phyloP scores from a whole-genome alignment of 2,888 invertebrate genomes.

The Ligdia adustata region DNA sequence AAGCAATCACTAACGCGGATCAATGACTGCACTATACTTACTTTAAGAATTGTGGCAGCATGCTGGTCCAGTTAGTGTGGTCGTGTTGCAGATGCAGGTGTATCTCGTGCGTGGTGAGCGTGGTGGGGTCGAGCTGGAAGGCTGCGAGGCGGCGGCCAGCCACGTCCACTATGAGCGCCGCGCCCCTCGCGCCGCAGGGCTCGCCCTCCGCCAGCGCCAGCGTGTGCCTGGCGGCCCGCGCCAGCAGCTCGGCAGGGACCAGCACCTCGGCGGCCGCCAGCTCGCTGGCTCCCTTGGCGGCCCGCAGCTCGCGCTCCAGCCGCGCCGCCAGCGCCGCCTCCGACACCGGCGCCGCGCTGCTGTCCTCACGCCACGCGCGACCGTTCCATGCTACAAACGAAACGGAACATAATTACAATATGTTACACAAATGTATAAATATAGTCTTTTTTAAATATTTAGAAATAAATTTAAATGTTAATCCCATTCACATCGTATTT shows the following conservation, averaged over 20 bases:
- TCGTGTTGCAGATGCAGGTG: conserved; percentile 94
- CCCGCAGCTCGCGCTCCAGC: conserved; percentile 90
- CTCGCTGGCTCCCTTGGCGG: conserved; percentile 90
- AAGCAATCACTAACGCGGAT: too few species aligned
- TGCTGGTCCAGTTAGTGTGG: conserved; percentile 93
- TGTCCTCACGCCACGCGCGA: conserved; percentile 77
- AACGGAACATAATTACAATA: too few species aligned
- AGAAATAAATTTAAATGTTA: too few species aligned
- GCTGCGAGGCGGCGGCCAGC: conserved; percentile 91
- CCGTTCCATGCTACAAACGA: conserved; percentile 75
- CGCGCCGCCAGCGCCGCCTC: conserved; percentile 88
- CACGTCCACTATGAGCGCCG: conserved; percentile 93
- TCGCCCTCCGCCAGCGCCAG: conserved; percentile 93
- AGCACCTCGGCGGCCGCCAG: conserved; percentile 93
- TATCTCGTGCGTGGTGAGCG: conserved; percentile 95
- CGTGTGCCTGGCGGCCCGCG: conserved; percentile 91
- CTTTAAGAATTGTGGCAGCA: conserved; percentile 95
- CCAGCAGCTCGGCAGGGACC: conserved; percentile 92
- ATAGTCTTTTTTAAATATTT: too few species aligned
- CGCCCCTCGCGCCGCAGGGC: conserved; percentile 95
- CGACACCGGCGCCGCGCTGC: conserved; percentile 79
- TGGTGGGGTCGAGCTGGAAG: conserved; percentile 93
- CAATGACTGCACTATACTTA: too few species aligned
- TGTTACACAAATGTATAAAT: too few species aligned
- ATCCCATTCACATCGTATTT: too few species aligned